Base-by-base conservation (phyloP, 2,888 invertebrate genomes). In the Synanthedon myopaeformis region DNA sequence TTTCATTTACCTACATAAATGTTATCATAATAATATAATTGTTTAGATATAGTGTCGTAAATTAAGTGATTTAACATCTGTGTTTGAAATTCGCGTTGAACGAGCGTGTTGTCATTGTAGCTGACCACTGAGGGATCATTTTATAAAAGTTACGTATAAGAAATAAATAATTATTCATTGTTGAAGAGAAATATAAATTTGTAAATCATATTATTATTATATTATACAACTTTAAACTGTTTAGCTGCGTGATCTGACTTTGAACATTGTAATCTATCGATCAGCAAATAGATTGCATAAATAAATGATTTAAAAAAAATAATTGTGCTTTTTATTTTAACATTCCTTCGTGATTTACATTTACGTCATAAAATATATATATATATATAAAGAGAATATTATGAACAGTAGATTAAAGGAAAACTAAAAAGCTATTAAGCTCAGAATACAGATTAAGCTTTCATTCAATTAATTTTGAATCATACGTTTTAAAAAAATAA, bases 201-300 rank as follows among this genome's bases (percentile, higher is more conserved):
- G 83, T 85, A 83, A 72, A 79, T 78, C 82, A 80, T 83, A 84
- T 73, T 79, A 62, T 73, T 79, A 62, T 82, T 83, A 82, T 82
- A 78, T 66, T 74, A 78, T 83, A 83, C 70, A 83, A 77, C 74
- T 78, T 76, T 69, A 72, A 79, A 79, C 70, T 77, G 82, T 83
- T 85, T 86, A 84, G 76, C 77, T 77, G 86, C 86, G 86, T 86
- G 86, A 87, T 87, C 86, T 85, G 86, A 86, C 74, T 57, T n/a
- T 74, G 71, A 74, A 81, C 76, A 70, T 74, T 74, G 49, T 49
- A 49, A 45, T 79, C 74, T 79, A 79, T 82, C 76, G 82, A 75
- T 83, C 74, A 79, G 81, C 74, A 76, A 73, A 81, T 87, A 86
- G 82, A 86, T 76, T 86, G 82, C 85, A 74, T 72, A 79, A 85